Evolutionary conservation across 30 jellyfish, hydroid and myxozoan species (phyloP).

Genomic region (Morbakka virulenta): DNA sequence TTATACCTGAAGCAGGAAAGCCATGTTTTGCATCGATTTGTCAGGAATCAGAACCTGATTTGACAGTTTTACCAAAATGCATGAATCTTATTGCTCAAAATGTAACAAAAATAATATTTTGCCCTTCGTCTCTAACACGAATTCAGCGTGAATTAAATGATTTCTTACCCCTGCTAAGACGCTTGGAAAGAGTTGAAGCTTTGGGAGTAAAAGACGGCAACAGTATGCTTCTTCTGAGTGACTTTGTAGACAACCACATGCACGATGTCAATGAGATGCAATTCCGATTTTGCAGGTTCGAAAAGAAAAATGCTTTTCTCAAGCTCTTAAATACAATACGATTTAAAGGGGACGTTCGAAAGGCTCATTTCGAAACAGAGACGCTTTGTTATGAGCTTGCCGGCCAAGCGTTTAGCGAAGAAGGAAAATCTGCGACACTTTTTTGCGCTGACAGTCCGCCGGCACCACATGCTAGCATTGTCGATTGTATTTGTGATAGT

Average conservation of each 20-base stretch:
- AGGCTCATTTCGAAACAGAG: too few species aligned
- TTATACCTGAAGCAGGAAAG: not conserved
- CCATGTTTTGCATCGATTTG: not conserved
- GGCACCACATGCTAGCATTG: not conserved
- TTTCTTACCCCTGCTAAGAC: not conserved
- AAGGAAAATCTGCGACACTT: not conserved
- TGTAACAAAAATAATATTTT: not conserved
- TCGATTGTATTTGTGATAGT: not conserved
- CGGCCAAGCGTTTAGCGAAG: not conserved
- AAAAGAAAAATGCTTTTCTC: not conserved
- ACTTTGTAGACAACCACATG: not conserved
- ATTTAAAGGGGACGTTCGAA: not conserved
- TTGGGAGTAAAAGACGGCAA: not conserved
- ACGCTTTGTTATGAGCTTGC: not conserved
- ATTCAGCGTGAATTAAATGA: not conserved
- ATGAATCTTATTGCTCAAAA: not conserved
- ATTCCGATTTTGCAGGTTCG: not conserved
- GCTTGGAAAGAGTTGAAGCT: not conserved
- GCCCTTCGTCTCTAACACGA: not conserved
- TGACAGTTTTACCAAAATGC: not conserved
- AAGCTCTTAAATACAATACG: not conserved
- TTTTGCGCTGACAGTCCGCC: too few species aligned
- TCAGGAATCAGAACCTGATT: not conserved
- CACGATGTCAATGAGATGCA: not conserved
- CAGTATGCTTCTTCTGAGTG: not conserved